Evolutionary conservation across 2,113 vertebrate genomes (phyloP), one percentile per base, ranked within the genome.

Genomic region (Eubucco bourcierii): DNA sequence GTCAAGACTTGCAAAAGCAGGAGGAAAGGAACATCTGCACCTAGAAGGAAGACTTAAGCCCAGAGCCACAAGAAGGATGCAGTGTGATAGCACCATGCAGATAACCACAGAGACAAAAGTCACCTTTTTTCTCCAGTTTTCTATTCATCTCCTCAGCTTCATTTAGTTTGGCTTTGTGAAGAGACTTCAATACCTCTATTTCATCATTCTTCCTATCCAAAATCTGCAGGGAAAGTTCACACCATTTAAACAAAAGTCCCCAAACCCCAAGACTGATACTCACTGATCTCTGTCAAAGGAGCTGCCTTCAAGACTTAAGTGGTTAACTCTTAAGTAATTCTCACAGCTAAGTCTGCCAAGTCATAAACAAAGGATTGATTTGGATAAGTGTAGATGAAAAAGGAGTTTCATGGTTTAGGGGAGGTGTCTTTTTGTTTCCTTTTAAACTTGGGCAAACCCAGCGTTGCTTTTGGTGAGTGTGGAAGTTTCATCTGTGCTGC

Each of bases 61-160:
- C 52, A 4, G 0, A 29, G 33, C 70, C 84, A 50, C 50, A 9
- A 34, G 24, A 60, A 68, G 24, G 72, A 28, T 31, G 61, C 6
- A 65, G 44, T 5, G 12, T 24, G 24, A 19, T 0, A 15, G 2
- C 47, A 75, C 29, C 39, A 41, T 1, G 1, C 3, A 78, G 28
- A 37, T 71, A 46, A 33, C 20, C 1, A 21, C 24, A 1, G 58
- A 63, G 9, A 37, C 1, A 63, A 85, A 89, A 93, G 70, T 98
- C 97, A 99, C 99, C 99, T 99, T 98, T 99, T 93, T 97, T 99
- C 97, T 99, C 98, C 95, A 99, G 98, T 80, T 98, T 99, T 91
- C 96, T 98, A 88, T 98, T 97, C 1, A 71, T 97, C 37, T 99
- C 98, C 58, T 99, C 99, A 3, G 96, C 96, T 95, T 99, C 99